Conservation (phyloP, 2,113 vertebrate species). For the Hepsetus odoe region DNA sequence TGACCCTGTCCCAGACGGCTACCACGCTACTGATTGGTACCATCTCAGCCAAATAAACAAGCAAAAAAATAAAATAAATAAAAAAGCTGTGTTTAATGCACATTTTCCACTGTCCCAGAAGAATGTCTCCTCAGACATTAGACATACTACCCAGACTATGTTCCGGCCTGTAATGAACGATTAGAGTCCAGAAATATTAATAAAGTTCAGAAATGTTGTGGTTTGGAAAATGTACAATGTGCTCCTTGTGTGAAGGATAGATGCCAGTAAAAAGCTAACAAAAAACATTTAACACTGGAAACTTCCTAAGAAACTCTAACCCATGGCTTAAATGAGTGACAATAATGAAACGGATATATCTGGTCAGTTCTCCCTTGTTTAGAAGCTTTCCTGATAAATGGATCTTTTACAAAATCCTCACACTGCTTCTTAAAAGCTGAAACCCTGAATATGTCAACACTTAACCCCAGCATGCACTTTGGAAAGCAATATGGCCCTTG, state of each 20-base stretch:
- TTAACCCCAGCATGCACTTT: constrained; percentile 2
- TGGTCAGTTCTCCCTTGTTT: not conserved
- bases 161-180: constrained; percentile 34
- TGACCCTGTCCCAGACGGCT: constrained; percentile 64
- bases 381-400: not conserved
- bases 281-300: not conserved
- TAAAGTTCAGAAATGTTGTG: constrained; percentile 24
- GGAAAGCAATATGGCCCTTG: not conserved
- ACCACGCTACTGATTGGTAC: constrained; percentile 62
- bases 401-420: not conserved
- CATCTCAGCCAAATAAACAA: constrained; percentile 62
- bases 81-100: too few species aligned
- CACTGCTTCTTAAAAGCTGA: not conserved
- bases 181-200: constrained; percentile 22
- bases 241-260: not conserved
- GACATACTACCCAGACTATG: constrained; percentile 18
- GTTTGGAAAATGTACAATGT: constrained; percentile 18
- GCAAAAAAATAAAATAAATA: constrained; percentile 17
- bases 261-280: constrained; percentile 16
- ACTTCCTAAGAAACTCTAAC: not conserved
- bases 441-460: not conserved
- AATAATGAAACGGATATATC: not conserved
- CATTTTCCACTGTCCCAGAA: too few species aligned
- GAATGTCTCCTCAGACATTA: constrained; percentile 33
- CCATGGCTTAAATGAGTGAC: not conserved